phyloP scores from a whole-genome alignment of 2,113 vertebrate genomes.

The Anthoscopus minutus region DNA sequence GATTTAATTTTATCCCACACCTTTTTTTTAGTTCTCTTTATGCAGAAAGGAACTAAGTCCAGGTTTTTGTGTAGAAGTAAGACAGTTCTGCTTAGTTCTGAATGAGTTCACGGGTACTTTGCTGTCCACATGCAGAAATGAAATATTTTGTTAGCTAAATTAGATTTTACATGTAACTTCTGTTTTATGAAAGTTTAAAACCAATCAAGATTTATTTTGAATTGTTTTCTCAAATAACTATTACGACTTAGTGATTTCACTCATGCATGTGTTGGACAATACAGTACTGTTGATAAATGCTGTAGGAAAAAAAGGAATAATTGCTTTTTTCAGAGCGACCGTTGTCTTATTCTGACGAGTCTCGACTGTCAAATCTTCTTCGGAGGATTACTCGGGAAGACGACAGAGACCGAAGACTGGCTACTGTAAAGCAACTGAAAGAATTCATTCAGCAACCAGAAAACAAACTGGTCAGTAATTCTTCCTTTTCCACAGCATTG shows the following conservation, averaged over 20 bases:
- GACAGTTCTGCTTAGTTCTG: not conserved
- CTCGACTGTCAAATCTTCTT: slow-evolving; percentile 98
- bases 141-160: not conserved
- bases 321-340: slow-evolving; percentile 82
- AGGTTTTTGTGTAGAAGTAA: not conserved
- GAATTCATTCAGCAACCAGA: slow-evolving; percentile 97
- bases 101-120: not conserved
- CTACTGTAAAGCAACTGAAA: slow-evolving; percentile 97
- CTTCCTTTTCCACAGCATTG: not conserved
- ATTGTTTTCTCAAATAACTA: not conserved
- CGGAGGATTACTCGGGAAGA: slow-evolving; percentile 98
- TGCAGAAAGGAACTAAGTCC: not conserved
- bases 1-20: not conserved
- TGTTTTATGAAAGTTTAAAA: not conserved
- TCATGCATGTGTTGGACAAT: rapidly evolving
- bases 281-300: not conserved
- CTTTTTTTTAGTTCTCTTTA: not conserved
- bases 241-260: not conserved
- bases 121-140: not conserved
- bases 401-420: slow-evolving; percentile 97
- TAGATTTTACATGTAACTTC: not conserved
- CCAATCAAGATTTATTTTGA: not conserved
- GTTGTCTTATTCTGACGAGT: slow-evolving; percentile 98
- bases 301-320: not conserved
- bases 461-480: slow-evolving; percentile 90